Base-by-base conservation (phyloP, 2,888 invertebrate genomes). In the Ceramica pisi region DNA sequence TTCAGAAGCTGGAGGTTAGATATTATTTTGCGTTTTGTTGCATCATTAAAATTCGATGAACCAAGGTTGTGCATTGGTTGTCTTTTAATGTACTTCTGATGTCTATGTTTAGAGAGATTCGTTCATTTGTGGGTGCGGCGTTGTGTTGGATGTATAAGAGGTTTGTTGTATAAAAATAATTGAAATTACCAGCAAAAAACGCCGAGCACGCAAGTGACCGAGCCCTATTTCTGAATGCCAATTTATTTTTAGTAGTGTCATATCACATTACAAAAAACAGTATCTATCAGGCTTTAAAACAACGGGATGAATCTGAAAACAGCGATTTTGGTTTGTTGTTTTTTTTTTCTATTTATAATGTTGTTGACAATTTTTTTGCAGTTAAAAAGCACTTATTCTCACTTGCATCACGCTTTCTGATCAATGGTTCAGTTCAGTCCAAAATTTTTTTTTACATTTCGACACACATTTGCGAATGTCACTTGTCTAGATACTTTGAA, bases 391-490 rank as follows among this genome's bases (percentile, higher is more conserved):
- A 70, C 69, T 56, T 59, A 10, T 69, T 78, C 14, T 60, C 53
- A 71, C 21, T 55, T 62, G 65, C 73, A 63, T 55, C 74, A 67
- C 67, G 80, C 75, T 83, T 75, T 68, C 53, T 64, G n/a, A 57
- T 70, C 53, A 67, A 12, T 21, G 50, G 19, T 26, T 51, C 0
- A 16, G 23, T 26, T 12, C 19, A 57, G 78, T 69, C 35, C 35
- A 76, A 44, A n/a, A n/a, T n/a, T n/a, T n/a, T n/a, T n/a, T n/a
- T n/a, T n/a, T n/a, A n/a, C n/a, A n/a, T n/a, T n/a, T n/a, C n/a
- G n/a, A n/a, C n/a, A n/a, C n/a, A n/a, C n/a, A n/a, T n/a, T n/a
- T n/a, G n/a, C n/a, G n/a, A n/a, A n/a, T n/a, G n/a, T n/a, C n/a
- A n/a, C n/a, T n/a, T n/a, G n/a, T n/a, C n/a, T n/a, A n/a, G n/a